Conservation (phyloP, 2,888 invertebrate genomes). For the Polydrusus pterygomalis region DNA sequence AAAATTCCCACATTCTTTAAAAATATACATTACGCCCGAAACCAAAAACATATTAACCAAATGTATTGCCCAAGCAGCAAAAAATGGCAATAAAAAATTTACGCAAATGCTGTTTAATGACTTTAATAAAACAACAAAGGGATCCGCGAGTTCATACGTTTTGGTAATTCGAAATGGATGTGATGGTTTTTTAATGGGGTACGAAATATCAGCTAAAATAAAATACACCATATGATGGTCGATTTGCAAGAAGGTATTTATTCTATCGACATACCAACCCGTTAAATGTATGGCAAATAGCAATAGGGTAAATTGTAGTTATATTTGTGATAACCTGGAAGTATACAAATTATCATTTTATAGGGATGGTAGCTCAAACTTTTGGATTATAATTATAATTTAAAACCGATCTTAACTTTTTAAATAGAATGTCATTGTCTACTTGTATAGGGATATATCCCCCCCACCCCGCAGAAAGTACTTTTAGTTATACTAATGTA, state of each 20-base stretch:
- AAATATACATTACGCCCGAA: neutral
- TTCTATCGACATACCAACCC: neutral
- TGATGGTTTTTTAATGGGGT: slow-evolving; percentile 41
- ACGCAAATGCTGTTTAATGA: slow-evolving; percentile 29
- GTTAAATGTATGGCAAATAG: neutral
- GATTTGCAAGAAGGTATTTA: slow-evolving; percentile 24
- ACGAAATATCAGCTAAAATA: slow-evolving; percentile 24
- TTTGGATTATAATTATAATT: too few relatives aligned
- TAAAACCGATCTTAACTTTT: too few relatives aligned
- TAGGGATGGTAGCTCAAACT: too few relatives aligned
- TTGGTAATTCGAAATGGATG: slow-evolving; percentile 43
- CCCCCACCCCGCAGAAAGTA: too few relatives aligned
- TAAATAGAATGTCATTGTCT: too few relatives aligned
- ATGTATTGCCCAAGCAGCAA: neutral
- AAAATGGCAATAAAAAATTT: neutral
- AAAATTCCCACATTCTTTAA: too few relatives aligned
- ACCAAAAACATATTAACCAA: neutral
- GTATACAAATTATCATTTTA: too few relatives aligned
- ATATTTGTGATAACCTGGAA: neutral
- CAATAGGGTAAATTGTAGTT: neutral
- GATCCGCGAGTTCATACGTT: slow-evolving; percentile 29
- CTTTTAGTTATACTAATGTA: too few relatives aligned
- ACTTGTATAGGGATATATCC: too few relatives aligned
- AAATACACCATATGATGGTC: slow-evolving; percentile 33
- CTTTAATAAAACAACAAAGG: slow-evolving; percentile 38